These are phyloP conservation scores for Hydrophis major DNA, from an alignment of 2,797 vertebrate species.

Conservation along the genomic window DNA sequence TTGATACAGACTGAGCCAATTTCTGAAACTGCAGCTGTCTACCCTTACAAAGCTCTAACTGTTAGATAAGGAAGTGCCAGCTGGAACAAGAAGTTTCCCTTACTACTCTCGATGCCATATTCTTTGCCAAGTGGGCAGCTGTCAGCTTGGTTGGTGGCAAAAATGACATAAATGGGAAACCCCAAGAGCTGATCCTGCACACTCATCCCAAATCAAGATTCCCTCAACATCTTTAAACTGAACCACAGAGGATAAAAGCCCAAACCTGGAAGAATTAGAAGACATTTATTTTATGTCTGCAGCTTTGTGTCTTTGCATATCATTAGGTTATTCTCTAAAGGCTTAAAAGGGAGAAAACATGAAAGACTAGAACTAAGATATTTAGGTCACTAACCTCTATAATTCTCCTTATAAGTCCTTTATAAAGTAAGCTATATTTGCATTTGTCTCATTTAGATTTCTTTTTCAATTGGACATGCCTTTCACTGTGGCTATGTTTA, in stretches of 20 bases:
- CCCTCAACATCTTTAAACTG: conserved; percentile 11
- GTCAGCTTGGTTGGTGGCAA: conserved; percentile 76
- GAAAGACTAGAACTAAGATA: background rate
- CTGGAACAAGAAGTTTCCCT: conserved; percentile 84
- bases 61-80: conserved; percentile 85
- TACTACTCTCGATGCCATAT: conserved; percentile 77
- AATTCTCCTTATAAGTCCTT: rapidly evolving
- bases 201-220: conserved; percentile 50
- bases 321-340: background rate
- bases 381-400: background rate
- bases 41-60: conserved; percentile 84
- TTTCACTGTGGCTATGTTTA: background rate
- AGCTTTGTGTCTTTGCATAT: background rate
- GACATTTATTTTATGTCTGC: conserved; percentile 29
- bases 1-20: conserved; percentile 76
- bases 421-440: background rate
- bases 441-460: background rate
- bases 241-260: conserved; percentile 36
- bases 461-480: background rate
- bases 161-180: conserved; percentile 64
- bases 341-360: background rate
- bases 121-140: conserved; percentile 84
- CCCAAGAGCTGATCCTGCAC: conserved; percentile 45
- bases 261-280: conserved; percentile 40
- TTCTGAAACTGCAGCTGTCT: conserved; percentile 82